Evolutionary conservation across 1,140 invertebrate species (phyloP).

Genomic region (Chelonus insularis): DNA sequence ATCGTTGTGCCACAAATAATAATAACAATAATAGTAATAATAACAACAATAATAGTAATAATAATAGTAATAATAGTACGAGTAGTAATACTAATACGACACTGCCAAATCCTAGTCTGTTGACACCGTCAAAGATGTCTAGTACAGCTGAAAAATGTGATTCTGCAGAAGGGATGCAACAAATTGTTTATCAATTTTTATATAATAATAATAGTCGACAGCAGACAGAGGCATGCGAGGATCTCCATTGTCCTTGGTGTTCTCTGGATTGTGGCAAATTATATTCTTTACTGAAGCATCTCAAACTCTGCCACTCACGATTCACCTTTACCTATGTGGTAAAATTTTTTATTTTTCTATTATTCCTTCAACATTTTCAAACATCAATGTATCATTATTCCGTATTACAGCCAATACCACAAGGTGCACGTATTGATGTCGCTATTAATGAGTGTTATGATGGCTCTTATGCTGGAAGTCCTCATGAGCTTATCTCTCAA

Average conservation of each 20-base stretch:
- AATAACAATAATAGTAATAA: slow-evolving; percentile 32
- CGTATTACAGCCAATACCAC: slow-evolving; percentile 74
- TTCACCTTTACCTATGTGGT: slow-evolving; percentile 93
- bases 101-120: slow-evolving; percentile 51
- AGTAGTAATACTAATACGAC: slow-evolving; percentile 51
- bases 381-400: too few relatives aligned
- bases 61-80: slow-evolving; percentile 43
- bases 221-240: slow-evolving; percentile 91
- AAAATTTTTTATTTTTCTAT: slow-evolving; percentile 48
- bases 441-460: slow-evolving; percentile 94
- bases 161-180: slow-evolving; percentile 53
- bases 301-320: slow-evolving; percentile 90
- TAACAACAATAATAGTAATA: slow-evolving; percentile 21
- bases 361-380: too few relatives aligned
- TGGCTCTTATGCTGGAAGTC: slow-evolving; percentile 93
- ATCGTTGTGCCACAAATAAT: slow-evolving; percentile 49
- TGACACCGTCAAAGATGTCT: slow-evolving; percentile 47
- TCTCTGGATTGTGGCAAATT: slow-evolving; percentile 84
- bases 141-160: slow-evolving; percentile 46
- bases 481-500: slow-evolving; percentile 82
- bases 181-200: slow-evolving; percentile 94
- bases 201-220: slow-evolving; percentile 94
- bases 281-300: slow-evolving; percentile 89
- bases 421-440: slow-evolving; percentile 89
- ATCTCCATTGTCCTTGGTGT: slow-evolving; percentile 94